Conservation (phyloP, 2,888 invertebrate species). For the Agrilus cyanescens region DNA sequence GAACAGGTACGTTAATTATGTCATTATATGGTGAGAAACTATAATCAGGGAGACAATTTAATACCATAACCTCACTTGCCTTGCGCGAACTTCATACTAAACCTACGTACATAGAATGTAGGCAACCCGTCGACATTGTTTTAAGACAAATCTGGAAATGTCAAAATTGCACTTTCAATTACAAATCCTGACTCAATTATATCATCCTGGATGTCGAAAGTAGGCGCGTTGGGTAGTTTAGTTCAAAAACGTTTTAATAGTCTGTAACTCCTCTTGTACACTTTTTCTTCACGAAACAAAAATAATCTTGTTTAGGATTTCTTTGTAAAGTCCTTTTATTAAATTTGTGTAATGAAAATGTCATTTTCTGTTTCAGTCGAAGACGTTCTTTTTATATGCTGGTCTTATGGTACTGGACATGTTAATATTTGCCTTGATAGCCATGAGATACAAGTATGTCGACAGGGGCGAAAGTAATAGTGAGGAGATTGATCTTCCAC, state of each 20-base stretch:
- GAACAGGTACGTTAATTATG: slow-evolving; percentile 48
- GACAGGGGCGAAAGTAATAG: slow-evolving; percentile 32
- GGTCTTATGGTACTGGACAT: slow-evolving; percentile 76
- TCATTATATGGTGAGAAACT: no score
- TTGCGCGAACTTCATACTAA: no score
- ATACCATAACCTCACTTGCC: no score
- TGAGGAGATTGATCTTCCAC: slow-evolving; percentile 7
- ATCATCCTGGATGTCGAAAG: no score
- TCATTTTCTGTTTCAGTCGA: slow-evolving; percentile 48
- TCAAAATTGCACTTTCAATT: no score
- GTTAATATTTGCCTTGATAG: slow-evolving; percentile 68
- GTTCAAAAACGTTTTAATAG: no score
- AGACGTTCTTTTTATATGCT: slow-evolving; percentile 80
- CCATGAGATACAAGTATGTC: slow-evolving; percentile 66
- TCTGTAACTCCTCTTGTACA: neutral
- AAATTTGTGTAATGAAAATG: neutral
- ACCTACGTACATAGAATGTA: no score
- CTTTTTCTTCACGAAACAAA: neutral
- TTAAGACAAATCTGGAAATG: no score
- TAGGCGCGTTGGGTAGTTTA: no score
- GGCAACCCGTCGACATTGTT: no score
- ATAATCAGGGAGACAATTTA: no score
- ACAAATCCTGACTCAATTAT: no score
- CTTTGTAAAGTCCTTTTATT: neutral
- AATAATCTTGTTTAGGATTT: neutral